These are phyloP conservation scores for Lepilemur ruficaudatus DNA, from an alignment of 2,797 vertebrate genomes.

Conservation along the genomic window DNA sequence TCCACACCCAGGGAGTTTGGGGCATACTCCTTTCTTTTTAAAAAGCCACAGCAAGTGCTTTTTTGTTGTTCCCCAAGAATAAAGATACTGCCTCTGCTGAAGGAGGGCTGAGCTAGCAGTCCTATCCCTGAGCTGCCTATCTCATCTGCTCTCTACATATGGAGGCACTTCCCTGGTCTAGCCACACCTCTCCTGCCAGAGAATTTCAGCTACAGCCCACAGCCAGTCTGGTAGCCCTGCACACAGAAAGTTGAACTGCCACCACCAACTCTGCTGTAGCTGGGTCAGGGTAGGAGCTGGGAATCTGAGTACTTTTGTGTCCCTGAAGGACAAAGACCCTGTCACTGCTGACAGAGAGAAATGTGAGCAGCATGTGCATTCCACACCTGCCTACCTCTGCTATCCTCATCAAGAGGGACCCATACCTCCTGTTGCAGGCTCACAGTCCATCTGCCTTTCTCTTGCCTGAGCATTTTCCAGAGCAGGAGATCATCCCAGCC, in stretches of 20 bases:
- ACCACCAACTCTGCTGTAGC: background rate
- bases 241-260: background rate
- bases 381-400: background rate
- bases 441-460: background rate
- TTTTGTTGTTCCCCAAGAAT: background rate
- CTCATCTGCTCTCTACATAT: background rate
- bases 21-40: background rate
- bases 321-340: background rate
- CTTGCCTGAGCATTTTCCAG: background rate
- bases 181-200: background rate
- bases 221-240: background rate
- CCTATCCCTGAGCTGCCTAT: background rate
- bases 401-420: background rate
- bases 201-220: background rate
- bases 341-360: background rate
- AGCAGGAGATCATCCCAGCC: background rate
- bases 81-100: background rate
- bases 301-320: background rate
- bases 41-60: background rate
- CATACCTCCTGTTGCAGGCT: background rate
- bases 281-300: background rate
- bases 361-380: background rate
- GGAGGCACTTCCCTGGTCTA: background rate
- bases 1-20: background rate
- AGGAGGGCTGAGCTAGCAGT: background rate